phyloP scores from a whole-genome alignment of 2,113 vertebrate species.

The Himantopus leucocephalus region DNA sequence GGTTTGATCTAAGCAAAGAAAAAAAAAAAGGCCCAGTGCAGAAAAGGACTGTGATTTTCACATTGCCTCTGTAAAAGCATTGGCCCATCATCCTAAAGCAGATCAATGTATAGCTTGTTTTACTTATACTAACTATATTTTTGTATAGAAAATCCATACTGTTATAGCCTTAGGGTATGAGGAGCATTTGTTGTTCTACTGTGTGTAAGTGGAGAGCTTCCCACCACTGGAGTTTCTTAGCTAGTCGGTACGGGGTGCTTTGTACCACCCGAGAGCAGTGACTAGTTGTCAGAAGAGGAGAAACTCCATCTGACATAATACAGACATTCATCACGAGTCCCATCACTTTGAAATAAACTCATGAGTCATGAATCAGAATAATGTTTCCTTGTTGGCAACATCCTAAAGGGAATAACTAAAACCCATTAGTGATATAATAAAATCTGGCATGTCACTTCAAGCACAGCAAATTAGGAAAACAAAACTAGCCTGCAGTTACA shows the following conservation, averaged over 20 bases:
- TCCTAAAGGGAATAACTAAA: constrained; percentile 50
- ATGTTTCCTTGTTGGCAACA: not conserved
- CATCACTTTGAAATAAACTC: constrained; percentile 21
- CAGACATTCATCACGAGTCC: not conserved
- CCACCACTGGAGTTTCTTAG: not conserved
- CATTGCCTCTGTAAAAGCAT: not conserved
- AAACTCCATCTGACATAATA: not conserved
- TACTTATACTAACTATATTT: not conserved
- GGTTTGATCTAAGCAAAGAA: not conserved
- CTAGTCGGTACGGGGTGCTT: not conserved
- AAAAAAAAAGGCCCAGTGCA: not conserved
- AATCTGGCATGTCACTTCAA: constrained; percentile 38
- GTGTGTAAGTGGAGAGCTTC: not conserved
- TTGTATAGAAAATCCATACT: not conserved
- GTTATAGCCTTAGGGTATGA: not conserved
- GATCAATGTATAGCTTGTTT: not conserved
- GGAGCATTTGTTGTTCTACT: not conserved
- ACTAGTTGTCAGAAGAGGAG: not conserved
- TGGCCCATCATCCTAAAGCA: not conserved
- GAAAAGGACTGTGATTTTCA: not conserved
- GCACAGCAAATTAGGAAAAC: constrained; percentile 52
- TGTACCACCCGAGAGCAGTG: not conserved
- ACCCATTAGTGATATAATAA: constrained; percentile 33
- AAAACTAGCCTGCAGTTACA: constrained; percentile 60
- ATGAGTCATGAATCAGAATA: constrained; percentile 35